Conservation (phyloP, 2,113 vertebrate species). For the Stigmatopora nigra region DNA sequence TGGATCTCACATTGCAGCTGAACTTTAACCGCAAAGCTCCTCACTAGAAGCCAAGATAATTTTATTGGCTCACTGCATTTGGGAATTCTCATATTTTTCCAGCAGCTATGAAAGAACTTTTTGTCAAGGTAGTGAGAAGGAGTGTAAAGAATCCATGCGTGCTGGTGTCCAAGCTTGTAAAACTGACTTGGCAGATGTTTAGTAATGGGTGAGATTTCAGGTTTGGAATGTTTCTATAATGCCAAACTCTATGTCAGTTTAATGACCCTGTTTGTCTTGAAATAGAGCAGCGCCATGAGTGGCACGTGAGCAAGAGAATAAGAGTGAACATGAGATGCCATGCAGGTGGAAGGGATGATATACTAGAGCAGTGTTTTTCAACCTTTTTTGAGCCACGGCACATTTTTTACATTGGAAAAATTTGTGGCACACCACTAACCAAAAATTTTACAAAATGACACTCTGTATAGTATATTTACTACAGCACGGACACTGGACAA, state of each 20-base stretch:
- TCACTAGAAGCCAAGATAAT: conserved; percentile 22
- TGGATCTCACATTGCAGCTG: conserved; percentile 17
- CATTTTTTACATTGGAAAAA: too few species aligned
- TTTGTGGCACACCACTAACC: too few species aligned
- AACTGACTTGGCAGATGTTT: conserved; percentile 25
- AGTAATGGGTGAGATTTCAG: conserved; percentile 7
- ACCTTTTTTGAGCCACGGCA: too few species aligned
- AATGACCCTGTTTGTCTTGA: conserved; percentile 22
- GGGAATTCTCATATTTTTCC: conserved; percentile 16
- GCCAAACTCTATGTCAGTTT: conserved; percentile 20
- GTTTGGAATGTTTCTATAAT: conserved; percentile 1
- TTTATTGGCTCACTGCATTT: conserved; percentile 25
- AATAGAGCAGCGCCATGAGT: conserved; percentile 23
- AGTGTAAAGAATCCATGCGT: conserved; percentile 29
- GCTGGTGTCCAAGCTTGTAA: conserved; percentile 28
- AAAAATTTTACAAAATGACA: too few species aligned
- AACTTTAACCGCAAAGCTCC: conserved; percentile 19
- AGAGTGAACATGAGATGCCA: conserved; percentile 16
- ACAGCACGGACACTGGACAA: too few species aligned
- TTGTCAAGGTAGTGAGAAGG: conserved; percentile 35
- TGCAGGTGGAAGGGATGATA: conserved; percentile 53
- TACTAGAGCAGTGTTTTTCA: conserved; percentile 47
- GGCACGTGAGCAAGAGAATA: conserved; percentile 31
- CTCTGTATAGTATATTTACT: too few species aligned
- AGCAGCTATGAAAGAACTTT: conserved; percentile 46